phyloP scores from a whole-genome alignment of 2,888 invertebrate species.

The Dexiosoma caninum region DNA sequence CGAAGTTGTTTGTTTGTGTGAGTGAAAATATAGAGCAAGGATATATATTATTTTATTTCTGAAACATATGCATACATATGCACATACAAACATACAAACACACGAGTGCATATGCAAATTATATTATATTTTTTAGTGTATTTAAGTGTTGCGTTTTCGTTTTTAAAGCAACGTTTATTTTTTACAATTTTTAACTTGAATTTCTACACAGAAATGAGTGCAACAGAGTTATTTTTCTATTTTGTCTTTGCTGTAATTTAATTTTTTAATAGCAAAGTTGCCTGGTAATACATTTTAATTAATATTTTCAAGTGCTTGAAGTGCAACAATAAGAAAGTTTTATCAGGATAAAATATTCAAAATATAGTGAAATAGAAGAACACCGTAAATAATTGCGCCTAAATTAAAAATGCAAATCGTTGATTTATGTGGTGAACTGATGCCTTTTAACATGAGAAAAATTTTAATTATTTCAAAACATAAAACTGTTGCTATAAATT shows the following conservation, averaged over 20 bases:
- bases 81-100: neutral
- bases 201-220: neutral
- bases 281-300: constrained; percentile 56
- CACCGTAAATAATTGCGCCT: too few species aligned
- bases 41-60: constrained; percentile 43
- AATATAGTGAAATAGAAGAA: constrained; percentile 1
- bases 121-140: neutral
- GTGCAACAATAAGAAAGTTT: constrained; percentile 11
- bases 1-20: constrained; percentile 21
- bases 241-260: constrained; percentile 19
- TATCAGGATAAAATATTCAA: neutral
- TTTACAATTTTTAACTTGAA: too few species aligned
- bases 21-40: constrained; percentile 53
- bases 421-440: too few species aligned
- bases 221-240: constrained; percentile 20
- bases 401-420: too few species aligned
- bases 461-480: too few species aligned
- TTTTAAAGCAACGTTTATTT: neutral
- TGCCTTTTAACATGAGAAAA: too few species aligned
- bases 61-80: too few species aligned
- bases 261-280: constrained; percentile 40
- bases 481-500: too few species aligned
- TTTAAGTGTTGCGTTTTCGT: neutral
- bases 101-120: neutral
- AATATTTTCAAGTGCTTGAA: constrained; percentile 57